These are phyloP conservation scores for Rhamphomyia laevipes DNA, from an alignment of 2,888 invertebrate species.

Conservation along the genomic window DNA sequence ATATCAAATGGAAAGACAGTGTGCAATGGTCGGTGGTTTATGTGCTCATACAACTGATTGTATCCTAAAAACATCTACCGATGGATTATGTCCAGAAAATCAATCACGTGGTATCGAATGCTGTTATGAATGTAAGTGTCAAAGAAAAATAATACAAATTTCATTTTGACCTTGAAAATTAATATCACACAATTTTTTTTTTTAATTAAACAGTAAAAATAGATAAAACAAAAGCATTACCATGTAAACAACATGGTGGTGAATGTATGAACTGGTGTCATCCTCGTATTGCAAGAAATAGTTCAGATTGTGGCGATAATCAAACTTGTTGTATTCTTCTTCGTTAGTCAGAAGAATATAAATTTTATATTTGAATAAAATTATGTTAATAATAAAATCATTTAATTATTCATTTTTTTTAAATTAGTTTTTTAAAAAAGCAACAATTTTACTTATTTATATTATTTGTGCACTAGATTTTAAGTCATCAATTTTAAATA, in stretches of 20 bases:
- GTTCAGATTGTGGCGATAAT: constrained; percentile 29
- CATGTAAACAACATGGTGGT: constrained; percentile 29
- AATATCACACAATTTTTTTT: too few species aligned
- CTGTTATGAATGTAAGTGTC: constrained; percentile 32
- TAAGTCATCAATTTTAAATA: too few species aligned
- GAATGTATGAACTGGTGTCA: constrained; percentile 28
- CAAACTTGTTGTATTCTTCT: constrained; percentile 30
- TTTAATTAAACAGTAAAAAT: constrained; percentile 1
- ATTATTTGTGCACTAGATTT: too few species aligned
- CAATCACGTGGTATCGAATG: constrained; percentile 30
- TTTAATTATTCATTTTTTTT: too few species aligned
- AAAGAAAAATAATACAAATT: constrained; percentile 1
- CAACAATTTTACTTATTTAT: too few species aligned
- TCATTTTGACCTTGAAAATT: neutral
- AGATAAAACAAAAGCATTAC: constrained; percentile 21
- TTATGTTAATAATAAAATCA: too few species aligned
- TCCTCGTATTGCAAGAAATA: constrained; percentile 24
- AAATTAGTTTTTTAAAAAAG: too few species aligned
- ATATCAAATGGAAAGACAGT: constrained; percentile 29
- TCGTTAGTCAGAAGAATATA: too few species aligned
- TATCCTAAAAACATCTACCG: constrained; percentile 24
- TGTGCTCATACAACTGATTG: constrained; percentile 31
- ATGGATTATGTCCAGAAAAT: constrained; percentile 30
- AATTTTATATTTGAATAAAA: too few species aligned
- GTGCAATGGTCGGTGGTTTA: constrained; percentile 31